Conservation (phyloP, 2,113 vertebrate genomes). For the Heterocephalus glaber region DNA sequence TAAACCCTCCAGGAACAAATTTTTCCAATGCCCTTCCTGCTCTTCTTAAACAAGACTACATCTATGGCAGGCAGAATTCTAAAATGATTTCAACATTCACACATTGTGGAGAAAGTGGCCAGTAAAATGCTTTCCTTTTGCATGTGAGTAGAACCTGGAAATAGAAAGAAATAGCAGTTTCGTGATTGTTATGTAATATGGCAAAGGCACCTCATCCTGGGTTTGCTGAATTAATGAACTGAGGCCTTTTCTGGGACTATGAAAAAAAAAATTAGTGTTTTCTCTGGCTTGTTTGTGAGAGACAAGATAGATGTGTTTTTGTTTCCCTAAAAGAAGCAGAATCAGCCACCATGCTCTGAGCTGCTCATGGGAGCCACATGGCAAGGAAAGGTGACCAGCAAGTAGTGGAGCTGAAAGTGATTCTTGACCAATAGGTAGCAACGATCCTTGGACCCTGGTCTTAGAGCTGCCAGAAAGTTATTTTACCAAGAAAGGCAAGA, state of each 20-base stretch:
- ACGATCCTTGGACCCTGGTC: rapidly evolving
- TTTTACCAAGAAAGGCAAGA: neutral
- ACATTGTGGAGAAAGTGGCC: neutral
- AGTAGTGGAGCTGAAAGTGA: neutral
- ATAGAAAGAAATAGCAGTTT: neutral
- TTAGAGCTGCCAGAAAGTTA: neutral
- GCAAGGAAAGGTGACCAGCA: neutral
- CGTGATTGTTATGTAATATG: neutral
- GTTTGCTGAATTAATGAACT: neutral
- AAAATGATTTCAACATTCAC: neutral
- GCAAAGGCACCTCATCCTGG: neutral
- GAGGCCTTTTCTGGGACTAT: neutral
- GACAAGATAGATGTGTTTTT: neutral
- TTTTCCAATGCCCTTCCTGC: neutral
- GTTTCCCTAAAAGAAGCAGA: neutral
- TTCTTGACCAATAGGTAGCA: neutral
- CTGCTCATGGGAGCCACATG: neutral
- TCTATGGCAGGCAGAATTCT: neutral
- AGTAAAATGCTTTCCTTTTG: neutral
- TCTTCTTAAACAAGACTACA: neutral
- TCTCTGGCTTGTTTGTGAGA: neutral
- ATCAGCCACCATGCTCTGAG: neutral
- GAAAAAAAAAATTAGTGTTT: neutral
- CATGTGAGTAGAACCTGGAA: neutral
- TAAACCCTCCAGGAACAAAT: neutral